A percentile compares a stretch with the other conserved stretches of the same genome.
These are phyloP conservation scores for Erynnis tages DNA, from an alignment of 2,888 invertebrate genomes.

Conservation along the genomic window DNA sequence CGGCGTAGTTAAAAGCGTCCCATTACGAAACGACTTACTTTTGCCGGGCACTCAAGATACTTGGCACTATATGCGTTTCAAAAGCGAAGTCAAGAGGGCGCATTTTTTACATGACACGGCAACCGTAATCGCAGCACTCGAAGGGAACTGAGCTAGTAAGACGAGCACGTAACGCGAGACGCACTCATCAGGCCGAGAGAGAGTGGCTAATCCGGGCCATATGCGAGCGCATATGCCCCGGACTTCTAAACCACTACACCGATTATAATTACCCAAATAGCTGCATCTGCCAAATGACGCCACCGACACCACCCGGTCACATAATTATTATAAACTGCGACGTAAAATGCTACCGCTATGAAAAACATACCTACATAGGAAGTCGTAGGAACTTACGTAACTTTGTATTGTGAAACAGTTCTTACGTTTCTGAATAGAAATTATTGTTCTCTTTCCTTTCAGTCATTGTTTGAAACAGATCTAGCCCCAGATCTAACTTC, in stretches of 20 bases:
- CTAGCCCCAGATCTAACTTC: too few relatives aligned
- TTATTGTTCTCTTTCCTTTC: too few relatives aligned
- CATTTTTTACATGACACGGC: slow-evolving; percentile 36
- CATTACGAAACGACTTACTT: slow-evolving; percentile 36
- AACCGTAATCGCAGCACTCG: slow-evolving; percentile 53
- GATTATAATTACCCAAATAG: slow-evolving; percentile 65
- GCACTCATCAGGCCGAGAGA: slow-evolving; percentile 59
- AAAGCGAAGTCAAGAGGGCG: slow-evolving; percentile 45
- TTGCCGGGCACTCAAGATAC: slow-evolving; percentile 45
- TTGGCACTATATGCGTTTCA: slow-evolving; percentile 43
- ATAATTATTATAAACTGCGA: too few relatives aligned
- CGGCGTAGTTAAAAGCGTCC: slow-evolving; percentile 12
- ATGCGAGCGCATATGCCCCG: slow-evolving; percentile 59
- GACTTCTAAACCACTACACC: slow-evolving; percentile 78
- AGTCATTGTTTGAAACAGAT: too few relatives aligned
- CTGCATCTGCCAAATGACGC: slow-evolving; percentile 68
- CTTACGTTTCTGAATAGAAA: too few relatives aligned
- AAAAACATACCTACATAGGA: too few relatives aligned
- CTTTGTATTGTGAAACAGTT: too few relatives aligned
- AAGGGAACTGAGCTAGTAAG: slow-evolving; percentile 51
- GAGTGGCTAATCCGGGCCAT: slow-evolving; percentile 61
- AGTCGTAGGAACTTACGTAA: too few relatives aligned
- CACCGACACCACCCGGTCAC: neutral
- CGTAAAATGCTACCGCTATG: too few relatives aligned
- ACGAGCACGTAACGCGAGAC: slow-evolving; percentile 57